Percentiles rank a stretch among this genome's conserved stretches.
phyloP scores from a whole-genome alignment of 2,888 invertebrate species.

The Melitaea athalia region DNA sequence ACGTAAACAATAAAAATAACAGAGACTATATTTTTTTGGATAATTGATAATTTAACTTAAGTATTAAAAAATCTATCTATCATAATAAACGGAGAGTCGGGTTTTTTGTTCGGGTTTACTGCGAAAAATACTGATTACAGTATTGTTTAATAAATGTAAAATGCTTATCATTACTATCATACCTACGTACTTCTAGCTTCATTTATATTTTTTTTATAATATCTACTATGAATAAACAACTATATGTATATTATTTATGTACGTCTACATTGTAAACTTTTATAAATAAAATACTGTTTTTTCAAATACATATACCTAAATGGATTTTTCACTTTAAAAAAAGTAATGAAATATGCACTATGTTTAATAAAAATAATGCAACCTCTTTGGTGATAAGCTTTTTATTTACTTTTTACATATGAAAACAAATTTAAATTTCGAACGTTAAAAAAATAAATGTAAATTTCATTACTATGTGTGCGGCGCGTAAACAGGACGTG shows the following conservation, averaged over 20 bases:
- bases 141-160: too few relatives aligned
- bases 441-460: conserved; percentile 22
- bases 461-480: conserved; percentile 36
- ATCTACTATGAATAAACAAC: too few relatives aligned
- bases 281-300: not conserved
- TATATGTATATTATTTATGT: not conserved
- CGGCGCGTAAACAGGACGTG: conserved; percentile 41
- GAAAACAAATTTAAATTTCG: not conserved
- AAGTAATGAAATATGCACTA: not conserved
- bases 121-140: too few relatives aligned
- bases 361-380: not conserved
- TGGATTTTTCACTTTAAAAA: not conserved
- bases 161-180: too few relatives aligned
- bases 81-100: too few relatives aligned
- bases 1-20: not conserved
- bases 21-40: not conserved
- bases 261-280: not conserved
- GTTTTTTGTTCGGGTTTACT: too few relatives aligned
- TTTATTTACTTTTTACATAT: conserved; percentile 1
- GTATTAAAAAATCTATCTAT: too few relatives aligned
- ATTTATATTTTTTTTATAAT: too few relatives aligned
- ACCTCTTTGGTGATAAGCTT: not conserved
- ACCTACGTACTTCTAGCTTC: too few relatives aligned
- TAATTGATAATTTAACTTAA: too few relatives aligned
- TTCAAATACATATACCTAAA: too few relatives aligned